Evolutionary conservation across 2,797 vertebrate species (phyloP).

Genomic region (Paguma larvata): DNA sequence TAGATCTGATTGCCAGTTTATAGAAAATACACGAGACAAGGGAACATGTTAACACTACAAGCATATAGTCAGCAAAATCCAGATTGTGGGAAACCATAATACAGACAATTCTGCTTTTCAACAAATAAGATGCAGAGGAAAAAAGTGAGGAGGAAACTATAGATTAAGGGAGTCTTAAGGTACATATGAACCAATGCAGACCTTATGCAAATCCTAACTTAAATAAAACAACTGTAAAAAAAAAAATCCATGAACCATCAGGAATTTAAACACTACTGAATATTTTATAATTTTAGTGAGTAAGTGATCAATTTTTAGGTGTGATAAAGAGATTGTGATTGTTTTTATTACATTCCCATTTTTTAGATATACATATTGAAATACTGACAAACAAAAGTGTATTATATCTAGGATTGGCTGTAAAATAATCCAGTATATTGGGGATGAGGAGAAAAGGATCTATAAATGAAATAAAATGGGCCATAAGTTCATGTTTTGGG

Average conservation of each 20-base stretch:
- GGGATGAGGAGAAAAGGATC: neutral
- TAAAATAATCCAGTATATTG: slow-evolving; percentile 22
- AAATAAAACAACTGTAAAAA: neutral
- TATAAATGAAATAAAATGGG: neutral
- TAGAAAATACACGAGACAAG: neutral
- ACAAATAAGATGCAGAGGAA: neutral
- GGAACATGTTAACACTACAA: neutral
- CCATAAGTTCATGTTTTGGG: neutral
- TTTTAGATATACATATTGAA: slow-evolving; percentile 17
- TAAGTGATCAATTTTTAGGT: neutral
- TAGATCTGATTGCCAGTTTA: neutral
- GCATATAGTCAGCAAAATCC: neutral
- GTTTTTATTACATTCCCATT: neutral
- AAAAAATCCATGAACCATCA: neutral
- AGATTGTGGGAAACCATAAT: neutral
- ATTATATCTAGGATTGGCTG: neutral
- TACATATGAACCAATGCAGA: neutral
- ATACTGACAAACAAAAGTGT: slow-evolving; percentile 38
- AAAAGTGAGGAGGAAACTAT: neutral
- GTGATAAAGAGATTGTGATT: neutral
- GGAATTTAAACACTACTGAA: slow-evolving; percentile 1
- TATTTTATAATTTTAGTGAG: neutral
- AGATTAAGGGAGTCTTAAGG: neutral
- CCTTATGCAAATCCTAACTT: neutral
- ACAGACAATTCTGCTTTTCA: neutral